Evolutionary conservation across 1,140 invertebrate species (phyloP), one percentile per base, ranked within the genome.

Genomic region (Drosophila ambigua): DNA sequence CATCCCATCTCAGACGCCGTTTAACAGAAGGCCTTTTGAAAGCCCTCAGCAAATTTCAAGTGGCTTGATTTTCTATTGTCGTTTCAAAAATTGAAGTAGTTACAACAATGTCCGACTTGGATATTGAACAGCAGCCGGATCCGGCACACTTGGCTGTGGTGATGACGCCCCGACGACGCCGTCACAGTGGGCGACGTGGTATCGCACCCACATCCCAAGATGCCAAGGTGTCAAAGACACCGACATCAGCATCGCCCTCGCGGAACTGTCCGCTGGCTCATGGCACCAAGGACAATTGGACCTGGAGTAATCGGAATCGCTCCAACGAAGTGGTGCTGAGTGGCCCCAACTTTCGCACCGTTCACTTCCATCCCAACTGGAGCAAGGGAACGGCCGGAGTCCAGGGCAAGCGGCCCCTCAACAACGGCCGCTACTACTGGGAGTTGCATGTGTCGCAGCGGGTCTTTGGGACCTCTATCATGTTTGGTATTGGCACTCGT

Each of bases 381-480:
- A 95, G 95, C 80, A 95, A 95, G 71, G 95, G 95, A 35, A 96
- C 95, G 0, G 95, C 95, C 0, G 96, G 93, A 2, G 94, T 96
- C 0, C 92, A 95, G 44, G 95, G 95, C 5, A 95, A 94, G 13
- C 89, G 93, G 8, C 87, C 94, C 1, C 91, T 96, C 1, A 96
- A 96, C 80, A 93, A 94, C 75, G 94, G 94, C 2, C 91, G 87
- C 46, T 94, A 94, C 82, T 96, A 95, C 87, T 96, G 95, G 95
- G 95, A 96, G 89, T 91, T 96, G 28, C 89, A 93, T 43, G 92
- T 96, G 0, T 94, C 94, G 0, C 94, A 95, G 72, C 91, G 95
- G 35, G 93, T 96, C 24, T 96, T 96, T 74, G 95, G 95, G 26
- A 96, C 95, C 0, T 95, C 95, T 63, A 96, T 96, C 92, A 96